A percentile compares a stretch with the other conserved stretches of the same genome.
Evolutionary conservation across 2,797 vertebrate genomes (phyloP).

Genomic region (Nannoperca australis): DNA sequence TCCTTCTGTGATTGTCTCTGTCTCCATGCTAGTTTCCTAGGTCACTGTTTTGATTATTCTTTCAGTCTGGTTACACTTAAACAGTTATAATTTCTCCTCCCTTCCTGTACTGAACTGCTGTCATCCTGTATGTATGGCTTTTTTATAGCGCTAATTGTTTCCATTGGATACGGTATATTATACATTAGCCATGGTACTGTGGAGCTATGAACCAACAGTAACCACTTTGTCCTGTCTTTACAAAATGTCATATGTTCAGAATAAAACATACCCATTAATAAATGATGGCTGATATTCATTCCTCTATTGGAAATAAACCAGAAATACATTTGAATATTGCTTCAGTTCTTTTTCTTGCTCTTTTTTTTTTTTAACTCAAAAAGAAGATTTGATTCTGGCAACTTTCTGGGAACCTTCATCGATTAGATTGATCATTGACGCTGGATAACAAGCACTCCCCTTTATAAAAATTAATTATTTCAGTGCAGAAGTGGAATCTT

Average conservation of each 20-base stretch:
- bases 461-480: conserved; percentile 30
- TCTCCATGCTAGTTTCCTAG: conserved; percentile 40
- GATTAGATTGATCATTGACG: conserved; percentile 40
- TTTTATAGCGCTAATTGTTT: conserved; percentile 55
- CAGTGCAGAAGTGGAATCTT: conserved; percentile 48
- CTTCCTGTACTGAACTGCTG: conserved; percentile 53
- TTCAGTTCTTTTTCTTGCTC: conserved; percentile 12
- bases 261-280: conserved; percentile 24
- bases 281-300: conserved; percentile 6
- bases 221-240: conserved; percentile 38
- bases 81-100: conserved; percentile 55
- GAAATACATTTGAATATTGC: conserved; percentile 8
- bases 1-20: conserved; percentile 47
- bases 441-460: conserved; percentile 27
- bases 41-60: conserved; percentile 49
- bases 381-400: conserved; percentile 14
- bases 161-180: conserved; percentile 44
- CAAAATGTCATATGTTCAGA: background rate
- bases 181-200: conserved; percentile 40
- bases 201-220: conserved; percentile 34
- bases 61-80: conserved; percentile 62
- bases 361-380: conserved; percentile 21
- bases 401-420: conserved; percentile 45
- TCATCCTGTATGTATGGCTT: conserved; percentile 39
- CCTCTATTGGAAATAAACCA: conserved; percentile 28